Evolutionary conservation across 2,113 vertebrate genomes (phyloP).

Genomic region (Conger conger): DNA sequence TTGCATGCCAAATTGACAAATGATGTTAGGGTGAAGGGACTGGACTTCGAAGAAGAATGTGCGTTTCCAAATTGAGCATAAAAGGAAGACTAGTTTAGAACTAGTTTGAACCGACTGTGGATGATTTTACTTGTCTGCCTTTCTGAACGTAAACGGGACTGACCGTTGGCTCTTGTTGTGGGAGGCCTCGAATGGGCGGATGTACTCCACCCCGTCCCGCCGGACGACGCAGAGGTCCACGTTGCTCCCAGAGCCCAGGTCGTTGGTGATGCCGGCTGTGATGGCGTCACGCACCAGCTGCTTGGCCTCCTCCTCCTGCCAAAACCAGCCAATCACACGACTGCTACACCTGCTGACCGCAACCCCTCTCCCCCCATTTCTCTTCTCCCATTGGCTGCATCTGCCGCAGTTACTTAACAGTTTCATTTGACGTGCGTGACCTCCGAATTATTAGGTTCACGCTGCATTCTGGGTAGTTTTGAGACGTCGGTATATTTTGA

Average conservation of each 20-base stretch:
- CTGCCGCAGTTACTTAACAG: too few relatives aligned
- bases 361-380: background rate
- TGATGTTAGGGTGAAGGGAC: background rate
- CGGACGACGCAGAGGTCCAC: slow-evolving; percentile 81
- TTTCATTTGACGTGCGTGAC: too few relatives aligned
- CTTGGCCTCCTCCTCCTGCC: slow-evolving; percentile 72
- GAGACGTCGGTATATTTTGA: too few relatives aligned
- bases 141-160: background rate
- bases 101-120: too few relatives aligned
- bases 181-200: slow-evolving; percentile 61
- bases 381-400: too few relatives aligned
- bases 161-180: slow-evolving; percentile 55
- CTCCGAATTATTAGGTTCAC: too few relatives aligned
- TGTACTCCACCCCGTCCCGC: slow-evolving; percentile 61
- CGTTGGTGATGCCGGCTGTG: slow-evolving; percentile 75
- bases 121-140: too few relatives aligned
- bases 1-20: background rate
- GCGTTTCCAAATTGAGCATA: background rate
- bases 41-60: background rate
- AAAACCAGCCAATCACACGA: background rate
- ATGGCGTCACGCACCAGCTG: slow-evolving; percentile 70
- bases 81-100: background rate
- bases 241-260: slow-evolving; percentile 80
- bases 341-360: background rate
- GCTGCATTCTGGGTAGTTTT: too few relatives aligned